Percentiles rank a stretch among this genome's conserved stretches.
Conservation (phyloP, 2,797 vertebrate genomes). For the Urocyon cinereoargenteus region DNA sequence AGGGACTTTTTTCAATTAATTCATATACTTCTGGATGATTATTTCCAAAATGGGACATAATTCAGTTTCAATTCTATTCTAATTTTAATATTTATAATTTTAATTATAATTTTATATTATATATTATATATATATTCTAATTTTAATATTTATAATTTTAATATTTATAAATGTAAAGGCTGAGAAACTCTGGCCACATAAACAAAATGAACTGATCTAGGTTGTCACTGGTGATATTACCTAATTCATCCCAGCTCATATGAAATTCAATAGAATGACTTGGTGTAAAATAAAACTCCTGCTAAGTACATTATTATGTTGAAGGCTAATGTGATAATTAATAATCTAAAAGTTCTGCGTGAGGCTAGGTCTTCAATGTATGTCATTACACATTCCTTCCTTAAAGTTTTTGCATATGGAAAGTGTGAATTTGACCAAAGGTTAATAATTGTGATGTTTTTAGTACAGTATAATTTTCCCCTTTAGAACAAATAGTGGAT, state of each 20-base stretch:
- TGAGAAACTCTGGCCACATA: background rate
- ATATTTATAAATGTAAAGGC: background rate
- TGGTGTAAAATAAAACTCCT: background rate
- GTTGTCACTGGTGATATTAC: background rate
- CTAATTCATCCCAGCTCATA: slow-evolving; percentile 18
- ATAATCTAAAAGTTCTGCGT: background rate
- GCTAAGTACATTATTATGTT: background rate
- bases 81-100: background rate
- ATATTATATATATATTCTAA: too few species aligned
- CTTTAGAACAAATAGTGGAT: background rate
- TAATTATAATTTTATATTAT: too few species aligned
- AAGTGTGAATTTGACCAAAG: slow-evolving; percentile 17
- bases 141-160: background rate
- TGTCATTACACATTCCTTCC: slow-evolving; percentile 7
- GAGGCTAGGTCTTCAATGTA: background rate
- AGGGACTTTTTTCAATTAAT: background rate
- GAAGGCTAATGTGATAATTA: slow-evolving; percentile 7
- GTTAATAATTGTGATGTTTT: background rate
- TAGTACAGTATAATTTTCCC: background rate
- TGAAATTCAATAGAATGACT: background rate
- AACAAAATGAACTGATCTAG: background rate
- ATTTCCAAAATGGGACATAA: background rate
- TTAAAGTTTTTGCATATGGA: background rate
- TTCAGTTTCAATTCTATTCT: background rate
- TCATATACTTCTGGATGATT: background rate